Base-by-base conservation (phyloP, 1,140 invertebrate species). In the Lordiphosa stackelbergi region DNA sequence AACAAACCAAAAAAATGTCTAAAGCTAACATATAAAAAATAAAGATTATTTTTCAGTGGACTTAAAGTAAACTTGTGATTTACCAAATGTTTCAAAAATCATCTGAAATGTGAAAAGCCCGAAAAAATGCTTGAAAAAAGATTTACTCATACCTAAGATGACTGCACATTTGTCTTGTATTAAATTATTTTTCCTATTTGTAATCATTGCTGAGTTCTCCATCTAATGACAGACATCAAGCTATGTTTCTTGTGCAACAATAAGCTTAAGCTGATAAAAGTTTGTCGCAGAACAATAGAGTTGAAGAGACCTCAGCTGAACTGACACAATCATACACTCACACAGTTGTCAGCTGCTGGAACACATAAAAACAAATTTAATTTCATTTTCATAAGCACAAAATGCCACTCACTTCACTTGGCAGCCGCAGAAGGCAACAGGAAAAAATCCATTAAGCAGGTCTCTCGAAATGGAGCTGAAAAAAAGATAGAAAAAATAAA, bases 331-430 rank as follows among this genome's bases (percentile, higher is more conserved):
- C 55, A 56, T 7, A 19, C 10, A 49, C 10, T 52, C 19, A 28
- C 28, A 4, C 19, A 37, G 36, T 48, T 48, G 46, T 52, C 57
- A 53, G 57, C 45, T 24, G 51, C 5, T 41, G 12, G 34, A 55
- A 41, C 42, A 52, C 56, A 61, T 47, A 31, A 36, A 59, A 53
- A 68, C 66, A 68, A 68, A 74, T 66, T 63, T 66, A 79, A 79
- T 79, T 79, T 71, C 47, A 74, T 71, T 81, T 69, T 79, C 70
- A 79, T 79, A 81, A 81, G 66, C 61, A 74, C 59, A 65, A 66
- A 78, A 66, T 57, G 74, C 57, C 70, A 78, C 73, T 77, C 73
- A 81, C 61, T 63, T 66, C 38, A 36, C 52, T 53, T 74, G 71
- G 68, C 61, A 63, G 61, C 42, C 57, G 46, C 38, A 38, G 47